Conservation (phyloP, 1,140 invertebrate species). For the Heliconius hermathena region DNA sequence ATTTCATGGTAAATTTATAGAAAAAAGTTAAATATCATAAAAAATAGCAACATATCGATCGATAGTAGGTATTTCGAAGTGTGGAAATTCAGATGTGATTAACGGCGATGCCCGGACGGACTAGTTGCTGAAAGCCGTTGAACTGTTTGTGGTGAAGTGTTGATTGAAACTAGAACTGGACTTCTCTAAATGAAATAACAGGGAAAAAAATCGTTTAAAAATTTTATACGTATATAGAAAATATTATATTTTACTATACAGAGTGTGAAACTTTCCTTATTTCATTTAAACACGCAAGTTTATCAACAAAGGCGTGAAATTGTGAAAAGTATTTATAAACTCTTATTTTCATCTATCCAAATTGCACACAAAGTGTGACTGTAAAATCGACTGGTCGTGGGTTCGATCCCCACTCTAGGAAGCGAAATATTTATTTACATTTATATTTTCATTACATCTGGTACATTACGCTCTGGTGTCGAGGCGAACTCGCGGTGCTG, state of each 20-base stretch:
- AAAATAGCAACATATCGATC: background rate
- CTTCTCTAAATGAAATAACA: background rate
- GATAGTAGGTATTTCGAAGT: background rate
- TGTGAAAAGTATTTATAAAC: too few species aligned
- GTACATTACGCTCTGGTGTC: too few species aligned
- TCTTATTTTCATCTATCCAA: too few species aligned
- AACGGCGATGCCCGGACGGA: background rate
- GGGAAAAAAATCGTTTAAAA: background rate
- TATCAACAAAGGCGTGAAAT: too few species aligned
- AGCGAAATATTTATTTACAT: too few species aligned
- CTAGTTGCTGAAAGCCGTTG: constrained; percentile 8
- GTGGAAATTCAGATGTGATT: background rate
- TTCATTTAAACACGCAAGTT: too few species aligned
- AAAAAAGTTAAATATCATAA: background rate
- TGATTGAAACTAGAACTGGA: background rate
- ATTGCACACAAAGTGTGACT: too few species aligned
- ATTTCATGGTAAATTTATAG: background rate
- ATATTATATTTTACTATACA: background rate
- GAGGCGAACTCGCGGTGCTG: too few species aligned
- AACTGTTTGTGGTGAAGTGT: background rate
- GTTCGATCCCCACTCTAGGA: too few species aligned
- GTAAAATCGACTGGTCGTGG: too few species aligned
- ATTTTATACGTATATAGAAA: background rate
- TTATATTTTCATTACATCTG: too few species aligned
- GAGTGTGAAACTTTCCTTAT: too few species aligned